A percentile compares a stretch with the other conserved stretches of the same genome.
Conservation (phyloP, 2,797 vertebrate genomes). For the Danio kyathit region DNA sequence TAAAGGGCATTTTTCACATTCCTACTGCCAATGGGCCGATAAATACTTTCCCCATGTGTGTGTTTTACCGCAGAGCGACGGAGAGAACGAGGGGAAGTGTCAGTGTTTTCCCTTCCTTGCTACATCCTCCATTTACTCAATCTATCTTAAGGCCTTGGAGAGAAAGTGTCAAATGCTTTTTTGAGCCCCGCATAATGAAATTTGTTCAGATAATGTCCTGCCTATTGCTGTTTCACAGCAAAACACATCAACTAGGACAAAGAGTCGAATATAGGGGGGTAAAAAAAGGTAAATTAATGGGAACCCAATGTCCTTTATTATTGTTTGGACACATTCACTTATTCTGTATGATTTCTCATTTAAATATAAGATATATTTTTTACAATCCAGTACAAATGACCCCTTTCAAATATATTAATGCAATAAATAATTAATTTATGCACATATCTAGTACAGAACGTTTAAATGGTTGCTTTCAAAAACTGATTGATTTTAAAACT, state of each 20-base stretch:
- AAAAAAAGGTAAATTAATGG: background rate
- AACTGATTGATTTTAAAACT: too few relatives aligned
- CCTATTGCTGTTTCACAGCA: background rate
- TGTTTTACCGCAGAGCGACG: constrained; percentile 85
- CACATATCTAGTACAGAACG: too few relatives aligned
- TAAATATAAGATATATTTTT: too few relatives aligned
- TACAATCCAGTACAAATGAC: too few relatives aligned
- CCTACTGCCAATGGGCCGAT: constrained; percentile 91
- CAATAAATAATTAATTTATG: too few relatives aligned
- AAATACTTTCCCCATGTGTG: constrained; percentile 91
- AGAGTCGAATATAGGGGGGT: too few relatives aligned
- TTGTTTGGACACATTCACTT: background rate
- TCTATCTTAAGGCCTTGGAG: background rate
- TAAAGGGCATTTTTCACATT: constrained; percentile 91
- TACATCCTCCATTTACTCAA: constrained; percentile 51
- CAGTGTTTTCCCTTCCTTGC: constrained; percentile 80
- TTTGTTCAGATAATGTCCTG: background rate
- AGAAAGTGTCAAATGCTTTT: background rate
- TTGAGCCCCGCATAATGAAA: background rate
- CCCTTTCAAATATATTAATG: too few relatives aligned
- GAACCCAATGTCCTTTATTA: background rate
- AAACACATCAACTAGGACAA: background rate
- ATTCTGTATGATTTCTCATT: background rate
- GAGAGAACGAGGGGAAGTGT: constrained; percentile 61
- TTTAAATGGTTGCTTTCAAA: too few relatives aligned